Conservation (phyloP, 2,888 invertebrate species). For the Galerucella nymphaeae region DNA sequence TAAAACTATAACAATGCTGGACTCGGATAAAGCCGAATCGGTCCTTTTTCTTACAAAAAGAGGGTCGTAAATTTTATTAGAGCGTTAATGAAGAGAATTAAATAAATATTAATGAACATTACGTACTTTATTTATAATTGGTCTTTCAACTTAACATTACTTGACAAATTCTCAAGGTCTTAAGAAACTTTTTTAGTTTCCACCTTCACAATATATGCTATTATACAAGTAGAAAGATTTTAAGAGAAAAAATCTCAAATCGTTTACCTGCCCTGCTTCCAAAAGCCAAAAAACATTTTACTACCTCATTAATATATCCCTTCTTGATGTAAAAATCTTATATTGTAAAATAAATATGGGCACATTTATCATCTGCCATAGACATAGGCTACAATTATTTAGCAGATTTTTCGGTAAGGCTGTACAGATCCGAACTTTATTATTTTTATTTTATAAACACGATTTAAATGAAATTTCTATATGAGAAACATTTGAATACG, state of each 20-base stretch:
- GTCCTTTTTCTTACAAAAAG: slow-evolving; percentile 8
- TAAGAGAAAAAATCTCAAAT: slow-evolving; percentile 30
- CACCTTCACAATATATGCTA: slow-evolving; percentile 18
- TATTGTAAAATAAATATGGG: slow-evolving; percentile 53
- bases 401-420: slow-evolving; percentile 57
- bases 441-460: no score
- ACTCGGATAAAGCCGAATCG: not conserved
- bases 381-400: slow-evolving; percentile 60
- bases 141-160: not conserved
- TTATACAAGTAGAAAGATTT: slow-evolving; percentile 34
- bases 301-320: slow-evolving; percentile 50
- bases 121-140: not conserved
- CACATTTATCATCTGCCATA: slow-evolving; percentile 58
- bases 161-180: not conserved
- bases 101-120: slow-evolving; percentile 1
- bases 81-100: slow-evolving; percentile 6
- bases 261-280: slow-evolving; percentile 42
- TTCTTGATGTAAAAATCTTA: slow-evolving; percentile 50
- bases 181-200: slow-evolving; percentile 16
- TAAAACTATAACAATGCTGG: slow-evolving; percentile 19
- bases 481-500: no score
- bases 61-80: slow-evolving; percentile 12
- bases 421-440: slow-evolving; percentile 19
- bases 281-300: slow-evolving; percentile 43
- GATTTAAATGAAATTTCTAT: no score